phyloP scores from a whole-genome alignment of 2,888 invertebrate species.

The Nebria salina region DNA sequence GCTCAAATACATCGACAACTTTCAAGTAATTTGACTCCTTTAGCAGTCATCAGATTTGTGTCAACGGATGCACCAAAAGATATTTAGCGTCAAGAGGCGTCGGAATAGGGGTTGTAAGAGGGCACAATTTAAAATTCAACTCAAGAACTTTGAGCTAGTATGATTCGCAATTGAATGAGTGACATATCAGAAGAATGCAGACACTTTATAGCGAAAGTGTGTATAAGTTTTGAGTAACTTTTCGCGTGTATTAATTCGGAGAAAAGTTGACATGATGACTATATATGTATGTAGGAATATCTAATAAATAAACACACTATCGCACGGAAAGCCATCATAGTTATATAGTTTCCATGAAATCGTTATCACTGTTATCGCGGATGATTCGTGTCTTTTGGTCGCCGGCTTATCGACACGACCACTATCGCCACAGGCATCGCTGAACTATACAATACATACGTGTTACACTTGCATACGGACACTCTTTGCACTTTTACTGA shows the following conservation, averaged over 20 bases:
- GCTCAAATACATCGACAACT: no score
- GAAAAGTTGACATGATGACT: neutral
- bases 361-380: neutral
- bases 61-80: no score
- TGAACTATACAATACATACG: neutral
- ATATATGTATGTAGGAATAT: neutral
- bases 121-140: no score
- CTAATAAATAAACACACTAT: neutral
- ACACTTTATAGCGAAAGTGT: neutral
- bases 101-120: no score
- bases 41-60: no score
- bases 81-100: no score
- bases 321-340: neutral
- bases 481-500: no score
- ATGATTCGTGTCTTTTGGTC: conserved; percentile 1
- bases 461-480: no score
- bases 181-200: neutral
- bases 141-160: neutral
- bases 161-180: neutral
- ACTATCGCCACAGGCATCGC: neutral
- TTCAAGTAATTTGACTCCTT: no score
- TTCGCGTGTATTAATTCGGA: neutral
- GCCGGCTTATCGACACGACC: neutral
- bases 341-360: neutral
- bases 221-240: neutral